These are phyloP conservation scores for Heliconius nattereri DNA, from an alignment of 1,140 invertebrate species.

Conservation along the genomic window DNA sequence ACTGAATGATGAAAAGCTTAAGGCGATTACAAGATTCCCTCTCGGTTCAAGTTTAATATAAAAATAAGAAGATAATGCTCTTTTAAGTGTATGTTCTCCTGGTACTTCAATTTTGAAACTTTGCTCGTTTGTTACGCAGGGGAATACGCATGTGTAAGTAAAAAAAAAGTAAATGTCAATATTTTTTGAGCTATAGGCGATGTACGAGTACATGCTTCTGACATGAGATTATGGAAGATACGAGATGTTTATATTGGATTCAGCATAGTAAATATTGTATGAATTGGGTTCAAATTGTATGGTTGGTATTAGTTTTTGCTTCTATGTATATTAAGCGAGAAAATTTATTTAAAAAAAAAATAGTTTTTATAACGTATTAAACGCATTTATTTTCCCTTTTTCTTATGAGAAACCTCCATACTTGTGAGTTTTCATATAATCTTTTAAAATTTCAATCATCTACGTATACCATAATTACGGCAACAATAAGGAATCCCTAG, in stretches of 20 bases:
- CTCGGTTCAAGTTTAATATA: slow-evolving; percentile 72
- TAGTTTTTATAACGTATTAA: no score
- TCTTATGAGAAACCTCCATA: no score
- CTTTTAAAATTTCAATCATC: no score
- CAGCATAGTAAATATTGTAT: not conserved
- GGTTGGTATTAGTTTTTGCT: no score
- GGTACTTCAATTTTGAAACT: slow-evolving; percentile 52
- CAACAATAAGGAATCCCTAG: not conserved
- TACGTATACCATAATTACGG: no score
- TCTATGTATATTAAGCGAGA: no score
- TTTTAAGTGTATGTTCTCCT: slow-evolving; percentile 68
- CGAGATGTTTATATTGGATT: not conserved
- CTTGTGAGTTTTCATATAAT: no score
- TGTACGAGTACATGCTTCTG: slow-evolving; percentile 25
- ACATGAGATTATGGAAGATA: slow-evolving; percentile 25
- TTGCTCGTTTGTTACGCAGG: slow-evolving; percentile 47
- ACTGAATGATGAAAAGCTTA: slow-evolving; percentile 76
- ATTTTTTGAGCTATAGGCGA: slow-evolving; percentile 51
- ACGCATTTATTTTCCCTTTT: no score
- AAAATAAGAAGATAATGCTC: slow-evolving; percentile 73
- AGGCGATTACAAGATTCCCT: slow-evolving; percentile 74
- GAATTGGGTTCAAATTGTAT: no score
- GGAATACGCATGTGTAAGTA: slow-evolving; percentile 22
- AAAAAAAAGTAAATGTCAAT: slow-evolving; percentile 62
- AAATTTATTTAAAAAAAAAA: no score